Conservation (phyloP, 2,888 invertebrate genomes). For the Cryptosula pallasiana region DNA sequence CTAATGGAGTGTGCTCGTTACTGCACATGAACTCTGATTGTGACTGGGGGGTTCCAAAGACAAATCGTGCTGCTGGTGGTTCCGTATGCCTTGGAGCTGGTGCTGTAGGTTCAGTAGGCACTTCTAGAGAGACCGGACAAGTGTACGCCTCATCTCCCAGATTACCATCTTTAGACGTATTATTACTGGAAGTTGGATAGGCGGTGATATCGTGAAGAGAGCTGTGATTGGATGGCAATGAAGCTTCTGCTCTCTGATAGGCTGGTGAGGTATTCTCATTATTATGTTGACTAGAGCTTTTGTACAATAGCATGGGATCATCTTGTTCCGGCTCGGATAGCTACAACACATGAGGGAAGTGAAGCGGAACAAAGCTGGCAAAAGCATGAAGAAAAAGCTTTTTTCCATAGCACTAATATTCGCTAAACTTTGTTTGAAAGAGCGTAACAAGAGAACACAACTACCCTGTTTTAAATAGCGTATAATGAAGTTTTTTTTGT, state of each 20-base stretch:
- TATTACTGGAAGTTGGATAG: background rate
- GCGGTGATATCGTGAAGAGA: background rate
- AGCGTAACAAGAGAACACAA: no score
- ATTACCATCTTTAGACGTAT: background rate
- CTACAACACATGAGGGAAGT: no score
- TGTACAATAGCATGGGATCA: no score
- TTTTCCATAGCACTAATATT: no score
- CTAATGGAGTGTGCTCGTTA: background rate
- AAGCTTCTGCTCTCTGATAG: background rate
- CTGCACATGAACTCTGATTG: background rate
- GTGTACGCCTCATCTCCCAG: background rate
- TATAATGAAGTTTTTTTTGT: no score
- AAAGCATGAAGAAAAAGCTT: no score
- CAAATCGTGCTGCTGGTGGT: background rate
- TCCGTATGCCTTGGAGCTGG: background rate
- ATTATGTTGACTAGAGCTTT: no score
- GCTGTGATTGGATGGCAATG: background rate
- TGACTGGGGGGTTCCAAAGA: conserved; percentile 5
- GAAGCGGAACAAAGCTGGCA: no score
- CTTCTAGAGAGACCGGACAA: background rate
- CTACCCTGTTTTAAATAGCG: no score
- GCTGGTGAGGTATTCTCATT: no score
- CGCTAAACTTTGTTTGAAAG: no score
- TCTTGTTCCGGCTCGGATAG: no score
- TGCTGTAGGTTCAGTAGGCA: background rate